Evolutionary conservation across 30 jellyfish, hydroid and myxozoan species (phyloP).

Genomic region (Hydractinia echinata): DNA sequence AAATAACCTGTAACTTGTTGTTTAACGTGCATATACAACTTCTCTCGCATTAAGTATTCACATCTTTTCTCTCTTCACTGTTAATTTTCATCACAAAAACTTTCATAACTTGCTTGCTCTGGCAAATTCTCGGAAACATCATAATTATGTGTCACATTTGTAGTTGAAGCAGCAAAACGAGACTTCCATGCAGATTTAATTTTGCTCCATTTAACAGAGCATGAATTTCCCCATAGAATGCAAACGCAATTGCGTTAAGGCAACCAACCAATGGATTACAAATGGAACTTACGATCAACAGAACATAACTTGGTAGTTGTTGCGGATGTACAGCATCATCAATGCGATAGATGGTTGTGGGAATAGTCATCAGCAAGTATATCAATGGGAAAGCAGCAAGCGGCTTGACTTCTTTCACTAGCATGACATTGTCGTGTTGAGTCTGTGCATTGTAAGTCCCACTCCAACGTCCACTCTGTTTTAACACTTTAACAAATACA

Average conservation of each 20-base stretch:
- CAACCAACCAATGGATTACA: constrained; percentile 78
- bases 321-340: constrained; percentile 75
- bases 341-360: constrained; percentile 78
- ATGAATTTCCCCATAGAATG: constrained; percentile 79
- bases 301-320: constrained; percentile 49
- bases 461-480: constrained; percentile 38
- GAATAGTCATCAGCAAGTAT: constrained; percentile 50
- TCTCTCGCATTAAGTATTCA: too few relatives aligned
- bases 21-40: too few relatives aligned
- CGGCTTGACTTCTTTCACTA: constrained; percentile 68
- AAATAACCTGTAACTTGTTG: too few relatives aligned
- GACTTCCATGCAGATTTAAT: constrained; percentile 50
- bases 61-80: neutral
- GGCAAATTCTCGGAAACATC: constrained; percentile 47
- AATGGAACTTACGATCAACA: constrained; percentile 55
- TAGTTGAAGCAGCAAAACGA: constrained; percentile 42
- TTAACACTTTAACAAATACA: constrained; percentile 1
- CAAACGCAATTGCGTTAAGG: constrained; percentile 81
- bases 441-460: constrained; percentile 80
- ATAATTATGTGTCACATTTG: constrained; percentile 69
- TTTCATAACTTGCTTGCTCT: neutral
- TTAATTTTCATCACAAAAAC: neutral
- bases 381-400: constrained; percentile 86
- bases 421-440: constrained; percentile 60
- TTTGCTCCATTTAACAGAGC: constrained; percentile 60